These are phyloP conservation scores for Argynnis bischoffii DNA, from an alignment of 2,888 invertebrate genomes.

Conservation along the genomic window DNA sequence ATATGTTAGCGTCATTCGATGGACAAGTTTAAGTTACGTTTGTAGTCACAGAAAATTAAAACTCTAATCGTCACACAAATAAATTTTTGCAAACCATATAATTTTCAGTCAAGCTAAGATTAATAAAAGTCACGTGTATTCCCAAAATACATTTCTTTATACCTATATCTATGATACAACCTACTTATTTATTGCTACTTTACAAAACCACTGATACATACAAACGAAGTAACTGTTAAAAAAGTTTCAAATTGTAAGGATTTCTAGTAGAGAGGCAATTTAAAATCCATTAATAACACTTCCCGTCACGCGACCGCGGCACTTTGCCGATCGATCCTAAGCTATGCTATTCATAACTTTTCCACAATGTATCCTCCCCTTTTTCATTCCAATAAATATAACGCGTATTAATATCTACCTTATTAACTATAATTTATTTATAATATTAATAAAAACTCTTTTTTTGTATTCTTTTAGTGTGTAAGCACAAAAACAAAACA, in stretches of 20 bases:
- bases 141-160: too few relatives aligned
- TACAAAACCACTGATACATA: not conserved
- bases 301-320: constrained; percentile 29
- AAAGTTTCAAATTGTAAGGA: constrained; percentile 21
- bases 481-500: too few relatives aligned
- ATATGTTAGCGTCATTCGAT: too few relatives aligned
- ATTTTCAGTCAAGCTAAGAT: too few relatives aligned
- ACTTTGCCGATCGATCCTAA: constrained; percentile 28
- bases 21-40: too few relatives aligned
- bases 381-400: constrained; percentile 5
- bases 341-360: constrained; percentile 26
- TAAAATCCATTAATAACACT: constrained; percentile 40
- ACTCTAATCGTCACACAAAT: too few relatives aligned
- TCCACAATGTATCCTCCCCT: not conserved
- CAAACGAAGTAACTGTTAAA: constrained; percentile 4
- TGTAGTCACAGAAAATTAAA: too few relatives aligned
- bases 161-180: too few relatives aligned
- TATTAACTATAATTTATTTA: not conserved
- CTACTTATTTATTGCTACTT: too few relatives aligned
- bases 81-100: too few relatives aligned
- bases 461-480: not conserved
- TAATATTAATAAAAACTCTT: not conserved
- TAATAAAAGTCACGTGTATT: too few relatives aligned
- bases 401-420: not conserved
- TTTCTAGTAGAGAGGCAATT: constrained; percentile 34